phyloP scores from a whole-genome alignment of 1,140 invertebrate species.

The Frieseomelitta varia region DNA sequence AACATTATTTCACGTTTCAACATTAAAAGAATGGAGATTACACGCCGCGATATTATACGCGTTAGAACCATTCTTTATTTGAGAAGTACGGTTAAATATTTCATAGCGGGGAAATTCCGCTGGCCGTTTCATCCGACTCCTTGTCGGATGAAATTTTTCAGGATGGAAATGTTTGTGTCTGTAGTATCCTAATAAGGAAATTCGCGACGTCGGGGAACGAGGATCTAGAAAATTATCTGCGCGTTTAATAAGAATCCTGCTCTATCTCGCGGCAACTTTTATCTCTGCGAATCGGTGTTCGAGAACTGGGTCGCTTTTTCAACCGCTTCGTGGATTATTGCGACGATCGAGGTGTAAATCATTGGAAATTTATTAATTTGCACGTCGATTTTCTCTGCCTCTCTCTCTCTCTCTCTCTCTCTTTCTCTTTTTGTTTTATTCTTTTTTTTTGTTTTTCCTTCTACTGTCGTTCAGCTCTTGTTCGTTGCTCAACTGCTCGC shows the following conservation, averaged over 20 bases:
- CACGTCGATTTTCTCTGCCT: neutral
- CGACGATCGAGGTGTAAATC: neutral
- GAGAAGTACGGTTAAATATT: neutral
- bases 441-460: neutral
- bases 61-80: neutral
- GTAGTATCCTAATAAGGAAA: conserved; percentile 4
- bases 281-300: neutral
- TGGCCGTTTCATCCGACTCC: neutral
- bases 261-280: conserved; percentile 17
- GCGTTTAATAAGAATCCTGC: conserved; percentile 29
- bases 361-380: conserved; percentile 23
- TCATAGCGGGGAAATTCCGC: neutral
- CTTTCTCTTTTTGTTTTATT: no score
- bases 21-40: neutral
- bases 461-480: neutral
- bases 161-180: conserved; percentile 13
- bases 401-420: no score
- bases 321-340: conserved; percentile 2
- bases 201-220: neutral
- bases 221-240: neutral
- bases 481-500: neutral
- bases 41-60: neutral
- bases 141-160: neutral
- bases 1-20: no score
- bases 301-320: conserved; percentile 19